Conservation (phyloP, 1,140 invertebrate genomes). For the Panagrolaimus sp. region DNA sequence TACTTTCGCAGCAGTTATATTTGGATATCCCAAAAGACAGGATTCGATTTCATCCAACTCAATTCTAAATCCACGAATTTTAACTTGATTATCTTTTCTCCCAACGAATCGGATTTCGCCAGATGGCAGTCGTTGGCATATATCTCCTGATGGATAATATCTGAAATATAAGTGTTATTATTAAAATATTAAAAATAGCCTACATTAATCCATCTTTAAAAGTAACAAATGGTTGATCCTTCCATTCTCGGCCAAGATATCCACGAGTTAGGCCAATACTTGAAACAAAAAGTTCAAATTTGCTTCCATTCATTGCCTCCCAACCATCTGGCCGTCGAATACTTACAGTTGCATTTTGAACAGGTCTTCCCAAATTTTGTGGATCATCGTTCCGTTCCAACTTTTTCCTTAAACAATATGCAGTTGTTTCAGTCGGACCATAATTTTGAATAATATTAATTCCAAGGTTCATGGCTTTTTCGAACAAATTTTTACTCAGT, state of each 20-base stretch:
- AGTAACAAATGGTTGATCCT: slow-evolving; percentile 25
- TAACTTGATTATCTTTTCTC: slow-evolving; percentile 24
- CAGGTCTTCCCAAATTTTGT: slow-evolving; percentile 24
- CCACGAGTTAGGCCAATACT: slow-evolving; percentile 28
- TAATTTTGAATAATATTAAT: slow-evolving; percentile 25
- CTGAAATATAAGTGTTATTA: slow-evolving; percentile 18
- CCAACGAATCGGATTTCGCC: slow-evolving; percentile 28
- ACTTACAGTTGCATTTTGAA: neutral
- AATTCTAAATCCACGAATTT: slow-evolving; percentile 32
- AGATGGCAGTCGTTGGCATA: slow-evolving; percentile 10
- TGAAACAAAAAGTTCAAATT: slow-evolving; percentile 19
- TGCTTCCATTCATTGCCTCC: neutral
- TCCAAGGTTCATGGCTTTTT: slow-evolving; percentile 6
- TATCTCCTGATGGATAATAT: slow-evolving; percentile 28
- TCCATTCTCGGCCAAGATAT: slow-evolving; percentile 13
- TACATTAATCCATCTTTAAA: slow-evolving; percentile 18
- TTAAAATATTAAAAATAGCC: neutral
- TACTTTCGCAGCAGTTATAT: slow-evolving; percentile 6
- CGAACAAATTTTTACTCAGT: slow-evolving; percentile 15
- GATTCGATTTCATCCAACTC: slow-evolving; percentile 29
- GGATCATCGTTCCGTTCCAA: slow-evolving; percentile 22
- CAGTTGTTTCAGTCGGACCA: slow-evolving; percentile 33
- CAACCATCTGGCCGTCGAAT: neutral
- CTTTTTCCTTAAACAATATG: slow-evolving; percentile 23
- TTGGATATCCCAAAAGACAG: neutral